Conservation (phyloP, 2,113 vertebrate genomes). For the Jaculus jaculus region DNA sequence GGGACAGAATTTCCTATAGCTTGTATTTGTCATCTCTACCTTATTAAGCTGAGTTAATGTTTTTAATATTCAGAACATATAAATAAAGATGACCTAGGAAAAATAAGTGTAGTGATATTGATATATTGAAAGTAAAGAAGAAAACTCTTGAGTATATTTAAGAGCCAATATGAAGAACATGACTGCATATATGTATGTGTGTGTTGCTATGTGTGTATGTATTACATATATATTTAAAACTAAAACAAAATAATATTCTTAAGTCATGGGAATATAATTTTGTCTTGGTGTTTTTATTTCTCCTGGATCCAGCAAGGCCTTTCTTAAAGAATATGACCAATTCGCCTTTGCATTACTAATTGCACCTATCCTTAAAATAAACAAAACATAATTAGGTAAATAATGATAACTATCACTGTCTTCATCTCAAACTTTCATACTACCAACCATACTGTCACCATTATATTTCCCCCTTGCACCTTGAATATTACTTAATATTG, state of each 20-base stretch:
- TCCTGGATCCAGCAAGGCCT: background rate
- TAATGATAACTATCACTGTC: background rate
- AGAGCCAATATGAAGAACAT: background rate
- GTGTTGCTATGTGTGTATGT: background rate
- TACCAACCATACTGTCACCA: background rate
- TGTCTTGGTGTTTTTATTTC: background rate
- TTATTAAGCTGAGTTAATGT: background rate
- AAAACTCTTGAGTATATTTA: background rate
- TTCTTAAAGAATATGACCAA: background rate
- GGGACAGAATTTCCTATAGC: background rate
- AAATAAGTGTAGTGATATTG: background rate
- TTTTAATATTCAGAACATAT: background rate
- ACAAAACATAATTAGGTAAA: background rate
- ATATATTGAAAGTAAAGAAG: conserved; percentile 17
- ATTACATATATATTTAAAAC: background rate
- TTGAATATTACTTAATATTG: background rate
- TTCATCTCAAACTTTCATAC: background rate
- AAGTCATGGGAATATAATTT: background rate
- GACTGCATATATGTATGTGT: background rate
- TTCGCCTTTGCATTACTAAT: background rate
- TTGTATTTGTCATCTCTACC: background rate
- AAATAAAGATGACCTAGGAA: conserved; percentile 16
- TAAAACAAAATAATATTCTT: background rate
- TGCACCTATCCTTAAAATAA: background rate
- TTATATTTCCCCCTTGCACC: background rate